These are phyloP conservation scores for Macrosteles quadrilineatus DNA, from an alignment of 1,140 invertebrate genomes.

Conservation along the genomic window DNA sequence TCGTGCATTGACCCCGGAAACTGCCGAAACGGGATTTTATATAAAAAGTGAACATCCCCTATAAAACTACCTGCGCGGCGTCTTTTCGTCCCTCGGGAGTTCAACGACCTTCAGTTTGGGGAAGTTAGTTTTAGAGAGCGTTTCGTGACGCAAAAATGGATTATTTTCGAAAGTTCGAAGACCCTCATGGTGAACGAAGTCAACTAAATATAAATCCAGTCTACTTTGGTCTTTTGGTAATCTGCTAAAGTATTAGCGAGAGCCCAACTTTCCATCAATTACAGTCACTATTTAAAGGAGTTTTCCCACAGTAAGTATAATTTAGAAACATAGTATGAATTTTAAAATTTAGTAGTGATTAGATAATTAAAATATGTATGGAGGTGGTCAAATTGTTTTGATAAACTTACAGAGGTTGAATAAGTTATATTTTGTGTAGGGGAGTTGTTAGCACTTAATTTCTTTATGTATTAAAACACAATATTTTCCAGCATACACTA, in stretches of 20 bases:
- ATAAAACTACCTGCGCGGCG: background rate
- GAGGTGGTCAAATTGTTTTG: no score
- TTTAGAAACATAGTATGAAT: background rate
- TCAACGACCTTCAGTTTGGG: background rate
- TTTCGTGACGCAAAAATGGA: background rate
- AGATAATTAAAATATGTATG: no score
- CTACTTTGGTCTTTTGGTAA: background rate
- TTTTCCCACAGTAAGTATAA: background rate
- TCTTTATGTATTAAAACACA: no score
- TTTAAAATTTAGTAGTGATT: background rate
- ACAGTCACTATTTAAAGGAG: background rate
- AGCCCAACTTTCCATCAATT: background rate
- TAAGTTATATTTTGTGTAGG: no score
- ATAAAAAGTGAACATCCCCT: background rate
- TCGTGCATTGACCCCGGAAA: background rate
- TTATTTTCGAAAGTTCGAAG: background rate
- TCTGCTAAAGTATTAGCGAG: background rate
- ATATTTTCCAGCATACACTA: no score
- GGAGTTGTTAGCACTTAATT: no score
- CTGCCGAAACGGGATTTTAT: background rate
- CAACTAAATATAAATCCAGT: background rate
- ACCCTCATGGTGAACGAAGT: background rate
- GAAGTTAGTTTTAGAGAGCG: background rate
- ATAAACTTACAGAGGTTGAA: no score
- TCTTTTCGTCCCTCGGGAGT: background rate